These are phyloP conservation scores for Diorhabda sublineata DNA, from an alignment of 1,140 invertebrate genomes.

Conservation along the genomic window DNA sequence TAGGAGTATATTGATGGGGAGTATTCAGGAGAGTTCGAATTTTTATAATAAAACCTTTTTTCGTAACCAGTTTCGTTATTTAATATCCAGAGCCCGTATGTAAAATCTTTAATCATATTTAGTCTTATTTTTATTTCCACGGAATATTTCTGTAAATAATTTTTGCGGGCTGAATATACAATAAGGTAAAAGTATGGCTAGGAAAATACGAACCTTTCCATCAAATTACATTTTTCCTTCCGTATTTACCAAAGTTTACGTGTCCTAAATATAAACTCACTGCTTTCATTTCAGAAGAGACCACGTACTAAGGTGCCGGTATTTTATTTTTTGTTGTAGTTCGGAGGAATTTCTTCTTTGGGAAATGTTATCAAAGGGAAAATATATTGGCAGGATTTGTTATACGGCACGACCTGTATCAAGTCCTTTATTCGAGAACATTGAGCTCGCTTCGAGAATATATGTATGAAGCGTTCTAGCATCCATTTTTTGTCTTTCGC, in stretches of 20 bases:
- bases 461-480: neutral
- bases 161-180: too few species aligned
- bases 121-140: too few species aligned
- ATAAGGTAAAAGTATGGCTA: too few species aligned
- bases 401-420: neutral
- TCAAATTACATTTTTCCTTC: neutral
- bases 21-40: too few species aligned
- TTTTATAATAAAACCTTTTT: too few species aligned
- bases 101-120: too few species aligned
- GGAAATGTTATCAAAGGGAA: neutral
- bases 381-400: conserved; percentile 1
- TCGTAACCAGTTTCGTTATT: too few species aligned
- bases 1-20: too few species aligned
- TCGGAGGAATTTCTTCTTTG: neutral
- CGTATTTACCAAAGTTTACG: neutral
- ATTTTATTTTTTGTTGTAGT: neutral
- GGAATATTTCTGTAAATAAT: too few species aligned
- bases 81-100: too few species aligned
- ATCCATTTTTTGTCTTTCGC: too few species aligned
- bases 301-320: neutral
- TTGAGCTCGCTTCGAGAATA: neutral
- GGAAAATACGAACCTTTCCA: neutral
- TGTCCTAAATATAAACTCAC: neutral
- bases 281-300: neutral
- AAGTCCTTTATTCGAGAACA: neutral